These are phyloP conservation scores for Aphaenogaster rudis DNA, from an alignment of 1,140 invertebrate genomes.

Conservation along the genomic window DNA sequence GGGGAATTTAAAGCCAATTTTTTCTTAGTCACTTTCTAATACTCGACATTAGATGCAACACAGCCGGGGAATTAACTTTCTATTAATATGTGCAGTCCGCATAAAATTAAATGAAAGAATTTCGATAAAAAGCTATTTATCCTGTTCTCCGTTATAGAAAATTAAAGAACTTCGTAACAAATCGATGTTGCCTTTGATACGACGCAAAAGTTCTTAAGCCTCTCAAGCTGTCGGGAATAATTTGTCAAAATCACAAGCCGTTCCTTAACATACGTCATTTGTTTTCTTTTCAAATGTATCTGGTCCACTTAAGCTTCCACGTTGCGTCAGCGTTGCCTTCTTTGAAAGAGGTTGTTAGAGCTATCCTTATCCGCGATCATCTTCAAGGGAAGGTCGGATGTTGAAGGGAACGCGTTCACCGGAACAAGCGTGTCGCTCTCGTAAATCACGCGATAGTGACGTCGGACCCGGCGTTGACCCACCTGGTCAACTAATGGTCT, in stretches of 20 bases:
- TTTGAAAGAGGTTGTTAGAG: slow-evolving; percentile 16
- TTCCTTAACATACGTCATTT: neutral
- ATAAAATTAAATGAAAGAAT: slow-evolving; percentile 2
- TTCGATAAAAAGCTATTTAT: neutral
- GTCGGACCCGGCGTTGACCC: neutral
- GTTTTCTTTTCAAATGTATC: slow-evolving; percentile 9
- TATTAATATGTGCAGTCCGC: slow-evolving; percentile 13
- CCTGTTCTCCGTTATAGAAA: neutral
- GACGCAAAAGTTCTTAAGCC: neutral
- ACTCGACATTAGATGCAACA: slow-evolving; percentile 18
- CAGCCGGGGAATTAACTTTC: slow-evolving; percentile 16
- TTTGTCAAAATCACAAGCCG: slow-evolving; percentile 12
- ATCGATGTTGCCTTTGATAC: neutral
- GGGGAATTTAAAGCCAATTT: slow-evolving; percentile 18
- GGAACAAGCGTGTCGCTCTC: neutral
- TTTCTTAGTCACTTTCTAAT: slow-evolving; percentile 23
- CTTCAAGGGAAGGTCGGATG: neutral
- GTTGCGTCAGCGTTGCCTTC: neutral
- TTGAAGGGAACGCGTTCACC: slow-evolving; percentile 12
- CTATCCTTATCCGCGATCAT: neutral
- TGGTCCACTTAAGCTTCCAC: neutral
- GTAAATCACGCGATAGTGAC: slow-evolving; percentile 23
- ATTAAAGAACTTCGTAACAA: neutral
- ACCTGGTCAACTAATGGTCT: neutral
- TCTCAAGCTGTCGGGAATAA: neutral